Base-by-base conservation (phyloP, 2,113 vertebrate genomes). In the Indri indri region DNA sequence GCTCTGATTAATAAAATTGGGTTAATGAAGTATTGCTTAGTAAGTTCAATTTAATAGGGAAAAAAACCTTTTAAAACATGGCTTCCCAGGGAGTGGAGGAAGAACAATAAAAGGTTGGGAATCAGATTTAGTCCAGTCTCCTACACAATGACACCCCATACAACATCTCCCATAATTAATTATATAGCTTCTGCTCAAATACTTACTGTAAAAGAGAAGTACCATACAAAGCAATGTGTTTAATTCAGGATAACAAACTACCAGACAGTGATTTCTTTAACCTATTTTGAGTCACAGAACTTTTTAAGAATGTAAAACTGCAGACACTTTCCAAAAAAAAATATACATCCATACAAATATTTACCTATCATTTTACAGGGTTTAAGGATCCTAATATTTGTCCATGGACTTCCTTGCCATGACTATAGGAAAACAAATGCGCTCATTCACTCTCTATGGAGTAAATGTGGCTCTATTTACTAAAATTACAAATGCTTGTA, bases 1-100 rank as follows among this genome's bases (percentile, higher is more conserved):
- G 63, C 1, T 23, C 79, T 93, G 22, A 50, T 70, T n/a, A 85
- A 85, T 61, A 93, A 96, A 85, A 86, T 12, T 81, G 25, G 42
- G 10, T 45, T 71, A 90, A 93, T 71, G 90, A 96, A 45, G 16
- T 74, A 74, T 23, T 65, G 65, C 87, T 90, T 90, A 93, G 85
- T 90, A 71, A 90, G 85, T 47, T 65, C 37, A 84, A 9, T 47
- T 73, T 90, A 93, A 73, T 23, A 94, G 45, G 16, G 23, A 61
- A 76, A 37, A 63, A 50, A 57, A 32, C 2, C 37, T 70, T 63
- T 89, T 54, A 91, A 87, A 87, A 96, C 47, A 59, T 87, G 76
- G 27, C 40, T 42, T 88, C n/a, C 63, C 80, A 65, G n/a, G 30
- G 4, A 82, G 20, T 50, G 12, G 86, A 22, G 14, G 14, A 93